These are phyloP conservation scores for Drosophila sechellia DNA, from an alignment of 1,140 invertebrate species.

Conservation along the genomic window DNA sequence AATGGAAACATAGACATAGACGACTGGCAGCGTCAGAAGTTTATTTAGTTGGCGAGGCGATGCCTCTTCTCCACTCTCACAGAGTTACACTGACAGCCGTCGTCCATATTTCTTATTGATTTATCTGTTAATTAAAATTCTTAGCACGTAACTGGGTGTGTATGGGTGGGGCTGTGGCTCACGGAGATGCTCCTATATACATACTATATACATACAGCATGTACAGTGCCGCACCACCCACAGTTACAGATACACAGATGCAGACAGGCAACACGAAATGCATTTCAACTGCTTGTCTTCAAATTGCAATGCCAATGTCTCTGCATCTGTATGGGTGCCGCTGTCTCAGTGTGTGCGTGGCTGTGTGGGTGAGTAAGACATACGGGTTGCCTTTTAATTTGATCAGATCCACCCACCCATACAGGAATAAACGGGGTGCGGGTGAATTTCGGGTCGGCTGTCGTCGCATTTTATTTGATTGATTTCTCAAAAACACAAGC, in stretches of 20 bases:
- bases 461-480: slow-evolving; percentile 70
- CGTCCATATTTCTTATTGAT: slow-evolving; percentile 83
- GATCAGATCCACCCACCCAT: slow-evolving; percentile 53
- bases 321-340: slow-evolving; percentile 26
- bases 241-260: slow-evolving; percentile 10
- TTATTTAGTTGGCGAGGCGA: slow-evolving; percentile 66
- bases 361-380: slow-evolving; percentile 48
- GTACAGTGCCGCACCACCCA: slow-evolving; percentile 36
- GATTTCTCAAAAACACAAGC: slow-evolving; percentile 64
- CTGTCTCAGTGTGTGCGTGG: slow-evolving; percentile 18
- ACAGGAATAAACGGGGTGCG: neutral
- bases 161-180: slow-evolving; percentile 35
- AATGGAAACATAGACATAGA: slow-evolving; percentile 41
- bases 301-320: slow-evolving; percentile 72
- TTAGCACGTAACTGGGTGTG: slow-evolving; percentile 76
- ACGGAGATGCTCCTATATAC: slow-evolving; percentile 36
- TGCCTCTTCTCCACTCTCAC: slow-evolving; percentile 14
- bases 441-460: slow-evolving; percentile 3
- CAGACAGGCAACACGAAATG: slow-evolving; percentile 73
- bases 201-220: slow-evolving; percentile 13
- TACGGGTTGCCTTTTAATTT: slow-evolving; percentile 73
- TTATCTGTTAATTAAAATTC: slow-evolving; percentile 84
- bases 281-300: slow-evolving; percentile 79
- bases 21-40: slow-evolving; percentile 62
- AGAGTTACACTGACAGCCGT: slow-evolving; percentile 74